Conservation (phyloP, 2,113 vertebrate genomes). For the Lontra canadensis region DNA sequence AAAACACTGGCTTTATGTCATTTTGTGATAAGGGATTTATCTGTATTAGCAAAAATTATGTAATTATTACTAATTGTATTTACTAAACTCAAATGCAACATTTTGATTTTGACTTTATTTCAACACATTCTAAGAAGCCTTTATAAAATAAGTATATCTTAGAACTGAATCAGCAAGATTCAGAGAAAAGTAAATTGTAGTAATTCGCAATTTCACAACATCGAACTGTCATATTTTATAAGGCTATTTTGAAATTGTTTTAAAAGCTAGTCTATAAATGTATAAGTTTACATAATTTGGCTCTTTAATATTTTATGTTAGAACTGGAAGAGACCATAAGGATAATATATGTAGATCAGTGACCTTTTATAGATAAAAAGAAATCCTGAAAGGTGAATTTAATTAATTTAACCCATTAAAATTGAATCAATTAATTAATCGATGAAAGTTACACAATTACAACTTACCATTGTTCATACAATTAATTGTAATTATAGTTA, state of each 20-base stretch:
- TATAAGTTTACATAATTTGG: constrained; percentile 3
- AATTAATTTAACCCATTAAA: constrained; percentile 17
- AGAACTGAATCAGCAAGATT: not conserved
- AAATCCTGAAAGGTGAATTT: constrained; percentile 30
- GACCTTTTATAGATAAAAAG: not conserved
- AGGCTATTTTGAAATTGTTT: constrained; percentile 36
- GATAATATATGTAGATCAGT: not conserved
- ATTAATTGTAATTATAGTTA: not conserved
- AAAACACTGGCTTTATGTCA: not conserved
- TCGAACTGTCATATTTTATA: constrained; percentile 37
- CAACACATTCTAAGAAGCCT: constrained; percentile 9
- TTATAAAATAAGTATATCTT: not conserved
- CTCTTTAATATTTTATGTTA: not conserved
- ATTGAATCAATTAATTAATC: not conserved
- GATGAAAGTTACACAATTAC: not conserved
- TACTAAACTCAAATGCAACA: not conserved
- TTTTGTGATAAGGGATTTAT: not conserved
- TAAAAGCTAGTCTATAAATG: constrained; percentile 13
- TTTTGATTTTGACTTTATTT: constrained; percentile 11
- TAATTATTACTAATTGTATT: not conserved
- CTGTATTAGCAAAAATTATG: not conserved
- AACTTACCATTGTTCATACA: not conserved
- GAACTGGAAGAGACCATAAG: not conserved
- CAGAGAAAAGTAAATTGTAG: not conserved
- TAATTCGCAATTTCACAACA: not conserved